A percentile compares a stretch with the other conserved stretches of the same genome.
Conservation (phyloP, 2,797 vertebrate species). For the Scyliorhinus canicula region DNA sequence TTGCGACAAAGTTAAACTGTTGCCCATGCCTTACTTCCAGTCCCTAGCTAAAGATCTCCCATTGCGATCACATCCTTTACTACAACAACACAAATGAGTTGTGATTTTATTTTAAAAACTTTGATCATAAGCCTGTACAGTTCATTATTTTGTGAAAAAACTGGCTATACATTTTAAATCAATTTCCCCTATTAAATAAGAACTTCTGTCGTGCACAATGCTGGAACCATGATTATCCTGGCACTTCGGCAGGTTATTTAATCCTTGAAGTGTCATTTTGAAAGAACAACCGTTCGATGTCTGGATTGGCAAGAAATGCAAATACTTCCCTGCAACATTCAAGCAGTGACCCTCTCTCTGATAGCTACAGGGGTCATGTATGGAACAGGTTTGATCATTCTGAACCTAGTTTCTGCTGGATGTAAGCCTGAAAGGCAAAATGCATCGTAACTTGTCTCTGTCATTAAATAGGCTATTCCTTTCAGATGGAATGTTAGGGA, state of each 20-base stretch:
- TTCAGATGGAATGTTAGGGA: background rate
- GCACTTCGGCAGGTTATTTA: background rate
- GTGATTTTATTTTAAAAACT: background rate
- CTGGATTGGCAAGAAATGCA: too few relatives aligned
- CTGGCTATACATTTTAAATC: background rate
- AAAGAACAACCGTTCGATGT: background rate
- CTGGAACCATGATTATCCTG: background rate
- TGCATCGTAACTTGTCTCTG: background rate
- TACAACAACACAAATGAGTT: background rate
- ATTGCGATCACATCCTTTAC: background rate
- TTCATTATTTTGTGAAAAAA: background rate
- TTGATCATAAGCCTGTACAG: background rate
- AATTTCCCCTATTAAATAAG: background rate
- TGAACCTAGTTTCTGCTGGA: background rate
- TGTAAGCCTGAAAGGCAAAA: background rate
- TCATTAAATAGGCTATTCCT: background rate
- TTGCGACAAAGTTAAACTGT: background rate
- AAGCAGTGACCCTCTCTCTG: background rate
- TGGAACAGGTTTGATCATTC: background rate
- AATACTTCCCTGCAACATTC: background rate
- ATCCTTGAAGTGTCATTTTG: background rate
- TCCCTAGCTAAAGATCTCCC: background rate
- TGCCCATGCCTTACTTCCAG: background rate
- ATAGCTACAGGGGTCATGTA: background rate
- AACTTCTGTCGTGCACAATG: background rate